phyloP scores from a whole-genome alignment of 2,113 vertebrate genomes.

The Herpetotheres cachinnans region DNA sequence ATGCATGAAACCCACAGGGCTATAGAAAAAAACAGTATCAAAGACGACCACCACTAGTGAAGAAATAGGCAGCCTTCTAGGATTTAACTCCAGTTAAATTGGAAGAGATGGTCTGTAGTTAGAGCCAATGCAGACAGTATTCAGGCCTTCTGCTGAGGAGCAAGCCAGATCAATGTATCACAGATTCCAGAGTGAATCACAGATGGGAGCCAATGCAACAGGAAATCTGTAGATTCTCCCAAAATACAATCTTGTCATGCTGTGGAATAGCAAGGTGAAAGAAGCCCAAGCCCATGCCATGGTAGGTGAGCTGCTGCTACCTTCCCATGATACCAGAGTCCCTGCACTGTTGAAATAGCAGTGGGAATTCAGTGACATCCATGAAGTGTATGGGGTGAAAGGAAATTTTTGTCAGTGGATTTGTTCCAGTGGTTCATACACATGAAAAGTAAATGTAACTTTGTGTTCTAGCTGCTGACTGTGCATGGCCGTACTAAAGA shows the following conservation, averaged over 20 bases:
- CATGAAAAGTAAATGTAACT: neutral
- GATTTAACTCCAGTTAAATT: neutral
- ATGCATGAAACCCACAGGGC: neutral
- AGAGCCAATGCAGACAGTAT: neutral
- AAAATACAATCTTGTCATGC: neutral
- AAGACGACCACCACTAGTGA: neutral
- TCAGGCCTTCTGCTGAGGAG: neutral
- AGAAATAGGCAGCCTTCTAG: neutral
- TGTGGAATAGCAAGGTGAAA: neutral
- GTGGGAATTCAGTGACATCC: neutral
- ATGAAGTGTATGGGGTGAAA: neutral
- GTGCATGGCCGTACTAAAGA: slow-evolving; percentile 96
- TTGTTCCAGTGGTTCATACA: neutral
- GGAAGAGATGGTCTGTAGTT: neutral
- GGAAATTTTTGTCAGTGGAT: neutral
- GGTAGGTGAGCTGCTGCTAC: neutral
- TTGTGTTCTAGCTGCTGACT: slow-evolving; percentile 83
- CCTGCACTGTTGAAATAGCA: neutral
- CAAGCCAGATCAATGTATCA: neutral
- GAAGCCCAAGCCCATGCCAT: neutral
- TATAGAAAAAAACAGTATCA: neutral
- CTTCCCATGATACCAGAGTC: neutral
- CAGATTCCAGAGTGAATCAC: neutral
- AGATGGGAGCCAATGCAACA: neutral
- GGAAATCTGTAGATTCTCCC: neutral